Percentiles rank a stretch among this genome's conserved stretches.
Evolutionary conservation across 2,797 vertebrate genomes (phyloP).

Genomic region (Cryptoprocta ferox): DNA sequence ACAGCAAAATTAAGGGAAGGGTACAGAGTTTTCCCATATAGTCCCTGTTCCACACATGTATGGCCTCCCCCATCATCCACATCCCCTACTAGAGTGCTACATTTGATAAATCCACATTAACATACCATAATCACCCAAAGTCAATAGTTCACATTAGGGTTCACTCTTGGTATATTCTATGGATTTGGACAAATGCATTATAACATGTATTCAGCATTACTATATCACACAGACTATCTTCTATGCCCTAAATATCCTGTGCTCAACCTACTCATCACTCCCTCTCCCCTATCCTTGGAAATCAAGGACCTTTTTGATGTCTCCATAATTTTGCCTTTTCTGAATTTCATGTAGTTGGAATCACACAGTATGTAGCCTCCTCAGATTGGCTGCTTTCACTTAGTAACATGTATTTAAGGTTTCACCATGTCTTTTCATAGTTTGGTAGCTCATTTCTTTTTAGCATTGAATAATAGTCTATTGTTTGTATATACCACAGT

Average conservation of each 20-base stretch:
- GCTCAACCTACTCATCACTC: neutral
- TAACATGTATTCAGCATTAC: neutral
- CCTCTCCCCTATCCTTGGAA: neutral
- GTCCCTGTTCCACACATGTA: too few relatives aligned
- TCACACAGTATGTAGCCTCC: neutral
- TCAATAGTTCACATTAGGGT: too few relatives aligned
- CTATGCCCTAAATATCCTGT: neutral
- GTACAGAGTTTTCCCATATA: too few relatives aligned
- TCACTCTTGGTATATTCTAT: neutral
- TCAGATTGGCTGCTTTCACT: neutral
- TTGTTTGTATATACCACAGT: neutral
- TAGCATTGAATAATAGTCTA: neutral
- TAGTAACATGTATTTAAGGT: neutral
- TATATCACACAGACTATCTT: neutral
- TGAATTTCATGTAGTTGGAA: neutral
- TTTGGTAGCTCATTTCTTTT: neutral
- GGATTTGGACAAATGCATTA: neutral
- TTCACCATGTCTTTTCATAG: neutral
- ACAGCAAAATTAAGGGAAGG: too few relatives aligned
- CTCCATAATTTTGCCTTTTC: neutral
- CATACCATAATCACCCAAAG: too few relatives aligned
- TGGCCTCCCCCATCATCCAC: too few relatives aligned
- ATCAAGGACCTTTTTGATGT: neutral
- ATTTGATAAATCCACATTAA: too few relatives aligned
- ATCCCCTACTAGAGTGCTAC: too few relatives aligned